phyloP scores from a whole-genome alignment of 1,140 invertebrate genomes.

The Drosophila burlai region DNA sequence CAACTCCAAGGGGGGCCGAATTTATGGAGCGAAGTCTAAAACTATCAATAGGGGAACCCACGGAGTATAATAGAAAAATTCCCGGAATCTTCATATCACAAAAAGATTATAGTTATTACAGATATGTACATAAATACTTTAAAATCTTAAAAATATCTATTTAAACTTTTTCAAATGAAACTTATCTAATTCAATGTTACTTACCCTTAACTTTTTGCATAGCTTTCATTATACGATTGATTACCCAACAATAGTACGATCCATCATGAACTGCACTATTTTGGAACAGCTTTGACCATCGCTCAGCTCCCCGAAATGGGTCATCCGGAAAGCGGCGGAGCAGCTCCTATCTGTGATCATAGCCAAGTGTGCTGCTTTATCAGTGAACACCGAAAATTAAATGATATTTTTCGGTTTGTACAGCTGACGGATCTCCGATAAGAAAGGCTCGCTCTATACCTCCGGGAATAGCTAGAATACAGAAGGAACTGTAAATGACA shows the following conservation, averaged over 20 bases:
- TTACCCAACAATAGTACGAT: background rate
- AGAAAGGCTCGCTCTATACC: conserved; percentile 2
- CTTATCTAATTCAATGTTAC: background rate
- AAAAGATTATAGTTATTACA: too few relatives aligned
- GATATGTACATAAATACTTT: background rate
- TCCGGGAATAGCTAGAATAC: background rate
- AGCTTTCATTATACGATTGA: background rate
- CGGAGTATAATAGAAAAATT: background rate
- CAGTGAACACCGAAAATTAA: conserved; percentile 60
- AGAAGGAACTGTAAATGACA: background rate
- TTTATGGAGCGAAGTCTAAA: conserved; percentile 11
- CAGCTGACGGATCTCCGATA: conserved; percentile 58
- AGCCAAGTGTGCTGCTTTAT: conserved; percentile 53
- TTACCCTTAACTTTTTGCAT: background rate
- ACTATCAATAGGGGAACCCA: background rate
- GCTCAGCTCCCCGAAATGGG: conserved; percentile 31
- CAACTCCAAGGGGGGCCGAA: conserved; percentile 17
- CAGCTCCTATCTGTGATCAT: conserved; percentile 32
- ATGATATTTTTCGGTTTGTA: conserved; percentile 70
- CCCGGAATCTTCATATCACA: background rate
- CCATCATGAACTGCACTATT: conserved; percentile 6
- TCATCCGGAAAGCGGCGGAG: conserved; percentile 21
- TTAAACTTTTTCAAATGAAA: background rate
- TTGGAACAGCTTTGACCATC: conserved; percentile 15
- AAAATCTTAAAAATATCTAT: background rate